These are phyloP conservation scores for Lasioglossum pauxillum DNA, from an alignment of 2,888 invertebrate species.

Conservation along the genomic window DNA sequence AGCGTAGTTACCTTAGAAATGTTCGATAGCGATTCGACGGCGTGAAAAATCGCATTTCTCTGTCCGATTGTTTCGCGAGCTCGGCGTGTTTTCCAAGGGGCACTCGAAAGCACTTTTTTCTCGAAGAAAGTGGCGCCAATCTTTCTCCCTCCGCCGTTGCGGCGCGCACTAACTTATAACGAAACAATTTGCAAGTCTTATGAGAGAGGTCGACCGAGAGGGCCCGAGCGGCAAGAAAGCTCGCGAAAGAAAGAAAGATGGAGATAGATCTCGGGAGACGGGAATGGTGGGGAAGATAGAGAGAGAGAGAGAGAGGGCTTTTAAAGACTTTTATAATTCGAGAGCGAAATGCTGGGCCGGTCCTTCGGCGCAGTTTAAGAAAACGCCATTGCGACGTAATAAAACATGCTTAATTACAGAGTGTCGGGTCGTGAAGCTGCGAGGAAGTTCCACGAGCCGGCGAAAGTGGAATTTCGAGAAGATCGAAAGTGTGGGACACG, in stretches of 20 bases:
- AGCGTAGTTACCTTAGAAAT: neutral
- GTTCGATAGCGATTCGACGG: neutral
- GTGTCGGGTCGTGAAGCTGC: neutral
- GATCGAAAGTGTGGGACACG: neutral
- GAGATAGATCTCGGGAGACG: neutral
- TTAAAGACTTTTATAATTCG: constrained; percentile 72
- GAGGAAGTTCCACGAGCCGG: neutral
- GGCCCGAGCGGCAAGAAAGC: constrained; percentile 15
- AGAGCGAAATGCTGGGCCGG: constrained; percentile 33
- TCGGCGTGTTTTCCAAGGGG: constrained; percentile 45
- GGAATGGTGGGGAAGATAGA: neutral
- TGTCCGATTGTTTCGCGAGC: constrained; percentile 42
- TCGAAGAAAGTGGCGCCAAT: constrained; percentile 44
- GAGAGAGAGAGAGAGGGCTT: constrained; percentile 23
- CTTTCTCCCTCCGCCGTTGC: constrained; percentile 47
- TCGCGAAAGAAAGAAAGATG: neutral
- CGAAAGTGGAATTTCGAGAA: neutral
- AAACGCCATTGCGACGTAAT: constrained; percentile 25
- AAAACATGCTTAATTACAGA: constrained; percentile 33
- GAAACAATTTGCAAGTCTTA: constrained; percentile 77
- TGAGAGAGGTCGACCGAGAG: constrained; percentile 56
- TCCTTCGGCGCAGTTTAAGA: constrained; percentile 29
- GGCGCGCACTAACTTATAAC: constrained; percentile 73
- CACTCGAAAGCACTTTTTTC: constrained; percentile 50
- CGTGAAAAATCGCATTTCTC: neutral